phyloP scores from a whole-genome alignment of 2,888 invertebrate genomes.

The Dryobota labecula region DNA sequence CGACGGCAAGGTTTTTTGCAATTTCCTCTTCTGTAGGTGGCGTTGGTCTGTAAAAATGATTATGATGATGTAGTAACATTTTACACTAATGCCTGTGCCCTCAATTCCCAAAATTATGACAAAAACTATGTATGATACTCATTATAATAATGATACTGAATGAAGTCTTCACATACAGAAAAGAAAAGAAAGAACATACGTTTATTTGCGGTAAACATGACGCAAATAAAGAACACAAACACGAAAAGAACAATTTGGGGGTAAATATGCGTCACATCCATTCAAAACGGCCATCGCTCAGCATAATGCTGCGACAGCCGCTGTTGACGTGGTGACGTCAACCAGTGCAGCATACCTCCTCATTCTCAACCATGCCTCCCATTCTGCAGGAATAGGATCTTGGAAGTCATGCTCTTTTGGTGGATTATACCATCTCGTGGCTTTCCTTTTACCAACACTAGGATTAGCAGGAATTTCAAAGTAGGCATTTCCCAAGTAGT shows the following conservation, averaged over 20 bases:
- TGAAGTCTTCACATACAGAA: too few species aligned
- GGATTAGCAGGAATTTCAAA: slow-evolving; percentile 94
- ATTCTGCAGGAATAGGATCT: slow-evolving; percentile 95
- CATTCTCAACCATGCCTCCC: slow-evolving; percentile 96
- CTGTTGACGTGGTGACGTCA: too few species aligned
- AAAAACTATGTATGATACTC: neutral
- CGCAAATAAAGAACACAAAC: too few species aligned
- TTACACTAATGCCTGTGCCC: neutral
- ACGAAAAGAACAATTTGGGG: too few species aligned
- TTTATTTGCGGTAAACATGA: too few species aligned
- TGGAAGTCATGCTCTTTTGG: slow-evolving; percentile 91
- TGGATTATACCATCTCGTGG: slow-evolving; percentile 94
- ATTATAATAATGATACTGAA: neutral
- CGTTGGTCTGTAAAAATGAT: slow-evolving; percentile 80
- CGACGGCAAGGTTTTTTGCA: slow-evolving; percentile 92
- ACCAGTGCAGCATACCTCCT: slow-evolving; percentile 89
- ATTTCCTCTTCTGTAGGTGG: slow-evolving; percentile 95
- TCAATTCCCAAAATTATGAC: neutral
- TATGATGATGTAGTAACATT: neutral
- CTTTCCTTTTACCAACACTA: slow-evolving; percentile 91
- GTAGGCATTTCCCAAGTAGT: slow-evolving; percentile 95
- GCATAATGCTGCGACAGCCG: too few species aligned
- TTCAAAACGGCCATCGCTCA: too few species aligned
- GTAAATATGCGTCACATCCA: too few species aligned
- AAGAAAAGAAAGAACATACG: too few species aligned